phyloP scores from a whole-genome alignment of 1,140 invertebrate genomes.

The Goniozus legneri region DNA sequence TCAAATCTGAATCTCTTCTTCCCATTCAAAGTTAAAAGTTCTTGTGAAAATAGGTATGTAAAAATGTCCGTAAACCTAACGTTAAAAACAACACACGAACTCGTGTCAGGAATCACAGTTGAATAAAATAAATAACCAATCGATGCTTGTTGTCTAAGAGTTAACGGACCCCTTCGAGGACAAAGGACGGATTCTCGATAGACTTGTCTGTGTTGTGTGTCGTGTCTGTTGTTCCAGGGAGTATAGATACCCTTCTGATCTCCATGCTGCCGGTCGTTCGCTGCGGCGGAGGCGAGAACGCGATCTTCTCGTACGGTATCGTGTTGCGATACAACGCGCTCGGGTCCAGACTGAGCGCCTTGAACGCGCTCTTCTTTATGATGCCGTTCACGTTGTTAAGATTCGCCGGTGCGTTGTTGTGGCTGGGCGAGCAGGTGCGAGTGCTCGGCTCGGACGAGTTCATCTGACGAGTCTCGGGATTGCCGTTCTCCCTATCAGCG shows the following conservation, averaged over 20 bases:
- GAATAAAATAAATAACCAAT: too few species aligned
- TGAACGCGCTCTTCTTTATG: constrained; percentile 43
- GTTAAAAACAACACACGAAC: too few species aligned
- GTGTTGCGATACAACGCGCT: constrained; percentile 45
- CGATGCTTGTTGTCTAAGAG: too few species aligned
- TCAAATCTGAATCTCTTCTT: too few species aligned
- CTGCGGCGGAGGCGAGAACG: constrained; percentile 38
- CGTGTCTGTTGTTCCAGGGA: constrained; percentile 5
- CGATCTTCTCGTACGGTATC: constrained; percentile 48
- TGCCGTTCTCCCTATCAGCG: too few species aligned
- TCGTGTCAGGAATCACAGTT: too few species aligned
- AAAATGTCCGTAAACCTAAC: too few species aligned
- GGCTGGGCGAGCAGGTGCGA: constrained; percentile 42
- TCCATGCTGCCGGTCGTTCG: constrained; percentile 38
- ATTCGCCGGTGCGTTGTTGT: constrained; percentile 29
- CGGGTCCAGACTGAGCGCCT: constrained; percentile 54
- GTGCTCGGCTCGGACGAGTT: constrained; percentile 44
- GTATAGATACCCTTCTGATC: constrained; percentile 34
- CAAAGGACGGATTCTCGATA: neutral
- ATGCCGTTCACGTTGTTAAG: constrained; percentile 48
- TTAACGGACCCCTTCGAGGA: too few species aligned
- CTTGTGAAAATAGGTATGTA: too few species aligned
- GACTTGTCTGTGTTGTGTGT: neutral
- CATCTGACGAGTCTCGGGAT: constrained; percentile 19
- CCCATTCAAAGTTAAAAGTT: too few species aligned